Percentiles rank a stretch among this genome's conserved stretches.
These are phyloP conservation scores for Peromyscus leucopus DNA, from an alignment of 2,113 vertebrate species.

Conservation along the genomic window DNA sequence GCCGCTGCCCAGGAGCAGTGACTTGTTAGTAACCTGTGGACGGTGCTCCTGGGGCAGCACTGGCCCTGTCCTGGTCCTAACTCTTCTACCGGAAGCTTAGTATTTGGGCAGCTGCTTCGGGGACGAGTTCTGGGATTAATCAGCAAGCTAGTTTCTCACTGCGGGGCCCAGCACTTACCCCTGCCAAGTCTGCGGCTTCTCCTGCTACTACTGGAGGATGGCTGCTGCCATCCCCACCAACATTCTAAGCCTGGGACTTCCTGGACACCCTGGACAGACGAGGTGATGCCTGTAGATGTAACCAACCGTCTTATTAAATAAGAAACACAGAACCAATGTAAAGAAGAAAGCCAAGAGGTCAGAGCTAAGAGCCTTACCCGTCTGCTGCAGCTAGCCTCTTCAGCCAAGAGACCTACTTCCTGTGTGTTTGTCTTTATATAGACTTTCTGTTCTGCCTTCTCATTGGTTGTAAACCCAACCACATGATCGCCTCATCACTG, in stretches of 20 bases:
- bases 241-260: not conserved
- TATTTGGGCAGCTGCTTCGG: conserved; percentile 12
- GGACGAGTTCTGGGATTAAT: not conserved
- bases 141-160: not conserved
- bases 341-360: too few relatives aligned
- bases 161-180: not conserved
- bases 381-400: too few relatives aligned
- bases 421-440: too few relatives aligned
- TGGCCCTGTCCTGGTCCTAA: not conserved
- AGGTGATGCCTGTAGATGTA: not conserved
- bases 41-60: not conserved
- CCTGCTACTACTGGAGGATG: not conserved
- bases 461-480: too few relatives aligned
- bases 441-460: too few relatives aligned
- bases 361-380: too few relatives aligned
- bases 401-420: too few relatives aligned
- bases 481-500: too few relatives aligned
- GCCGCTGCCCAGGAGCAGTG: not conserved
- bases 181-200: not conserved
- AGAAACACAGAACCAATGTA: too few relatives aligned
- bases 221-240: not conserved
- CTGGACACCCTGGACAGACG: not conserved
- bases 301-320: too few relatives aligned
- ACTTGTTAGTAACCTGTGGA: conserved; percentile 15
- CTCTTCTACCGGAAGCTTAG: not conserved